Percentiles rank a stretch among this genome's conserved stretches.
These are phyloP conservation scores for Timema cristinae DNA, from an alignment of 2,888 invertebrate genomes.

Conservation along the genomic window DNA sequence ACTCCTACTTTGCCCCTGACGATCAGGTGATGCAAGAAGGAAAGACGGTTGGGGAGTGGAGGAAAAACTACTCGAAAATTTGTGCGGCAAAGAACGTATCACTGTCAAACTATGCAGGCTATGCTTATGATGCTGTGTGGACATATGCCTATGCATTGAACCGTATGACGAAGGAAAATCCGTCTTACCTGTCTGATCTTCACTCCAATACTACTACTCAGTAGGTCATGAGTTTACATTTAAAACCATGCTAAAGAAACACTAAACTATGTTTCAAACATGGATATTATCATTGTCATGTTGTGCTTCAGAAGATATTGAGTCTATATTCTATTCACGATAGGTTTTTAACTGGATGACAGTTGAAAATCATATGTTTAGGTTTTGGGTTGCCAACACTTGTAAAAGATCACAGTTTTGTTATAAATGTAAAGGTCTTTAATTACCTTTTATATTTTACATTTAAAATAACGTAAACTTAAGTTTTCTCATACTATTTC, in stretches of 20 bases:
- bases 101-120: slow-evolving; percentile 66
- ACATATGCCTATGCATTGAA: slow-evolving; percentile 69
- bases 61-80: slow-evolving; percentile 44
- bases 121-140: slow-evolving; percentile 80
- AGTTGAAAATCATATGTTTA: too few relatives aligned
- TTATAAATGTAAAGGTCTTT: too few relatives aligned
- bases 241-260: too few relatives aligned
- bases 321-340: too few relatives aligned
- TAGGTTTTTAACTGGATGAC: too few relatives aligned
- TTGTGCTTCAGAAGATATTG: too few relatives aligned
- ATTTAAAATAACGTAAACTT: too few relatives aligned
- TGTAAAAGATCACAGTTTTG: too few relatives aligned
- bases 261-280: too few relatives aligned
- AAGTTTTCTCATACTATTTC: too few relatives aligned
- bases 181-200: slow-evolving; percentile 53
- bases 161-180: slow-evolving; percentile 57
- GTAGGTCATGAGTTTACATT: slow-evolving; percentile 40
- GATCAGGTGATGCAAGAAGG: slow-evolving; percentile 59
- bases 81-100: slow-evolving; percentile 37
- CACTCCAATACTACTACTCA: slow-evolving; percentile 52
- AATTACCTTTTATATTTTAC: too few relatives aligned
- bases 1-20: slow-evolving; percentile 62
- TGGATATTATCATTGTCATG: background rate
- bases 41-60: slow-evolving; percentile 62
- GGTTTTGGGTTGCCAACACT: too few relatives aligned